Base-by-base conservation (phyloP, 2,888 invertebrate species). In the Chesias legatella region DNA sequence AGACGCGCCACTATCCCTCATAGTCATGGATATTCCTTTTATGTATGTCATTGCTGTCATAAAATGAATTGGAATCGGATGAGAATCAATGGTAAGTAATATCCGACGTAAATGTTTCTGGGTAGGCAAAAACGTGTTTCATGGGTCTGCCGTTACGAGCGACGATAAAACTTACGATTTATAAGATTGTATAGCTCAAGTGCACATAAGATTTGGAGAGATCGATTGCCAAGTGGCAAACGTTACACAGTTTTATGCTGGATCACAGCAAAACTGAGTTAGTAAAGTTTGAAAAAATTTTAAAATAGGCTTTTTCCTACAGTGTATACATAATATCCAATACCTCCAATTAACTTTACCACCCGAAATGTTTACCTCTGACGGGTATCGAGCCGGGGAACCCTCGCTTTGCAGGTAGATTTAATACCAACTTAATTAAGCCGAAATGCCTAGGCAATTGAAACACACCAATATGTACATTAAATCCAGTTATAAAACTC, bases 41-140 rank as follows among this genome's bases (percentile, higher is more conserved):
- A 43, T 40, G 41, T 36, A 37, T 43, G 50, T 46, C 51, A 49
- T 49, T 36, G 38, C 36, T 33, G 33, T 47, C 40, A 38, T 43
- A 26, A 41, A 33, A 44, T 45, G 43, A 41, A 50, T 48, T 34
- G 31, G 49, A 36, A 41, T 40, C 26, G 40, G 33, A 39, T 40
- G 33, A 10, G 22, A 39, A 44, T 40, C 44, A 40, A 40, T 39
- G 35, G 31, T 42, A 36, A 35, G 44, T 44, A 44, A 35, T 45
- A 44, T 22, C 39, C 22, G 29, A 25, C 36, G 23, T 45, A 45
- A 45, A 40, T 36, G 29, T 38, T 26, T 10, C 29, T 35, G 33
- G 38, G 29, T 33, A 36, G 35, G 30, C 45, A 40, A 24, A 36
- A 35, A 45, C 23, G 45, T 45, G 30, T 36, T 45, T 45, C 40